These are phyloP conservation scores for Mesoclemmys tuberculata DNA, from an alignment of 2,113 vertebrate species.

Conservation along the genomic window DNA sequence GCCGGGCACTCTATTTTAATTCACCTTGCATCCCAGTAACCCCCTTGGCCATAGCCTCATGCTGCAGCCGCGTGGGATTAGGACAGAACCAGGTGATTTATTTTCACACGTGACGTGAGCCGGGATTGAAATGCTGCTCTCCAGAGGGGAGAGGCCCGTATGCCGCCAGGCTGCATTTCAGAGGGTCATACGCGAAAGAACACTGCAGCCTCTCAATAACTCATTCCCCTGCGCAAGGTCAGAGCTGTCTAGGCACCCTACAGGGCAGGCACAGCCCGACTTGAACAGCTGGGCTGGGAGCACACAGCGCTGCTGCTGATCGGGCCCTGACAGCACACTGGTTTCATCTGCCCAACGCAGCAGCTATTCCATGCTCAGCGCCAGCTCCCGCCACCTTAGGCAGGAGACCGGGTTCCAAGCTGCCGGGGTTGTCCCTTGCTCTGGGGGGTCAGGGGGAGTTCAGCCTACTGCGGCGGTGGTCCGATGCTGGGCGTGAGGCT, in stretches of 20 bases:
- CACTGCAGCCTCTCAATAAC: neutral
- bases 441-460: neutral
- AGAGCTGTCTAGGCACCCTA: neutral
- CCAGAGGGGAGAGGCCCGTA: neutral
- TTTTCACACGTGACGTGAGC: neutral
- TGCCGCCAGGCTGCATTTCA: neutral
- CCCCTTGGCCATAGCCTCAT: neutral
- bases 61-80: neutral
- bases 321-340: neutral
- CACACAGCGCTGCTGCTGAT: neutral
- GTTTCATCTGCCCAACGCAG: neutral
- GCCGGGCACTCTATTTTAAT: neutral
- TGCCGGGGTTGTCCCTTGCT: neutral
- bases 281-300: neutral
- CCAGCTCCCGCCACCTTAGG: neutral
- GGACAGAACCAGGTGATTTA: neutral
- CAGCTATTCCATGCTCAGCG: neutral
- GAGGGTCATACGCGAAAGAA: neutral
- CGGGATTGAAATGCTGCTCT: neutral
- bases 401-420: neutral
- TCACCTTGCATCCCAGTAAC: neutral
- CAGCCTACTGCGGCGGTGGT: neutral
- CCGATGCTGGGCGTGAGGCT: neutral
- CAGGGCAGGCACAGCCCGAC: accelerated
- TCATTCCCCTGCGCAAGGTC: neutral